Percentiles rank a stretch among this genome's conserved stretches.
These are phyloP conservation scores for Macroramphosus scolopax DNA, from an alignment of 2,797 vertebrate genomes.

Conservation along the genomic window DNA sequence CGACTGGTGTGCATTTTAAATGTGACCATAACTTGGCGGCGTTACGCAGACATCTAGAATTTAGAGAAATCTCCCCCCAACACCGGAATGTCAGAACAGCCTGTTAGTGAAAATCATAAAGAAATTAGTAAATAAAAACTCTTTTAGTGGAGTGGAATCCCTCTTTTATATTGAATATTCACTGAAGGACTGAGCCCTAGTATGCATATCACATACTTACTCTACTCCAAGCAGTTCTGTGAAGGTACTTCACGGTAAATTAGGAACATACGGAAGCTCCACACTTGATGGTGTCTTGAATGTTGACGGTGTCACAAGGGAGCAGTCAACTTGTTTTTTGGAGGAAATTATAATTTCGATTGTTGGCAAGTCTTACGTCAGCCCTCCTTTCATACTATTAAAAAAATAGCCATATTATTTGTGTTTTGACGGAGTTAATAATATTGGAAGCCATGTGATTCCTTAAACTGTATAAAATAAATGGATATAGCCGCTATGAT, in stretches of 20 bases:
- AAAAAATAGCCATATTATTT: constrained; percentile 1
- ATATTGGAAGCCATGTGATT: background rate
- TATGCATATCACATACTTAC: constrained; percentile 35
- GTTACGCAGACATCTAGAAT: background rate
- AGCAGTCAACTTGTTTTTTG: constrained; percentile 3
- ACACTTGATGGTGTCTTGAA: background rate
- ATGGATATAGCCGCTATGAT: background rate
- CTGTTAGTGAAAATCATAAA: background rate
- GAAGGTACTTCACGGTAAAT: constrained; percentile 26
- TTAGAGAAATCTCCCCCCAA: background rate
- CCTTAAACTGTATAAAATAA: background rate
- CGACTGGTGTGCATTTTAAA: too few species aligned
- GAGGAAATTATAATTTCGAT: too few species aligned
- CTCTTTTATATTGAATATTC: constrained; percentile 40
- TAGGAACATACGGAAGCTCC: constrained; percentile 6
- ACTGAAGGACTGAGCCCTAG: constrained; percentile 34
- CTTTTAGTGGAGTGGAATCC: too few species aligned
- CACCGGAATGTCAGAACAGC: background rate
- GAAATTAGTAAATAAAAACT: too few species aligned
- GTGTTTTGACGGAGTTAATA: constrained; percentile 7
- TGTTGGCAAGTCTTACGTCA: constrained; percentile 2
- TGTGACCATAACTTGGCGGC: too few species aligned
- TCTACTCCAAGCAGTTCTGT: constrained; percentile 21
- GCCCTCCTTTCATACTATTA: background rate
- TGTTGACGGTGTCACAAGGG: constrained; percentile 14